phyloP scores from a whole-genome alignment of 2,113 vertebrate species.

The Malaclemys terrapin region DNA sequence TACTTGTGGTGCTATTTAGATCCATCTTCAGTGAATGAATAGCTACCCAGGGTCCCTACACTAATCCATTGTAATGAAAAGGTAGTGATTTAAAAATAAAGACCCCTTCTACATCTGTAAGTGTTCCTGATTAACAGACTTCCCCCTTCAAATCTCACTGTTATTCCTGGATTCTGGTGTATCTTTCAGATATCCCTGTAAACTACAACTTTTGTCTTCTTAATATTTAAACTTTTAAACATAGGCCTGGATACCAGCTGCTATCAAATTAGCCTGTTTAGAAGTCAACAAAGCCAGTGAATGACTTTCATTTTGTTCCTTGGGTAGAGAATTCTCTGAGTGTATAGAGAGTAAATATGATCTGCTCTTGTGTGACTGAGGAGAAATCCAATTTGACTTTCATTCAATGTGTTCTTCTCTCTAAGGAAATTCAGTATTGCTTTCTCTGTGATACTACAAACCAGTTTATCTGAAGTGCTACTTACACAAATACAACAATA shows the following conservation, averaged over 20 bases:
- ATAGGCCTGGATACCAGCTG: constrained; percentile 50
- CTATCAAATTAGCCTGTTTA: constrained; percentile 45
- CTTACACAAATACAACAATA: background rate
- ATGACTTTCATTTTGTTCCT: constrained; percentile 52
- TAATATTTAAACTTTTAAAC: constrained; percentile 23
- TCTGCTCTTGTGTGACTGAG: constrained; percentile 56
- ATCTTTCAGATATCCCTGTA: background rate
- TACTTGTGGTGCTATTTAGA: rapidly evolving
- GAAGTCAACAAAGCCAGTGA: constrained; percentile 59
- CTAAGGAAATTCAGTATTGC: constrained; percentile 74
- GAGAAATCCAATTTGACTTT: constrained; percentile 74
- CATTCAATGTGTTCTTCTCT: constrained; percentile 67
- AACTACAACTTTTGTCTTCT: constrained; percentile 1
- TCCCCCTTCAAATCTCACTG: background rate
- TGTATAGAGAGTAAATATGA: constrained; percentile 53
- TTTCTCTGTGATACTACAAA: constrained; percentile 46
- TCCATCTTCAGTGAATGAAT: background rate
- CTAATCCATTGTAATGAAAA: rapidly evolving
- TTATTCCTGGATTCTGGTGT: background rate
- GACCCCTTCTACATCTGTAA: background rate
- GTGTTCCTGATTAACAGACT: rapidly evolving
- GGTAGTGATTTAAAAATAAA: background rate
- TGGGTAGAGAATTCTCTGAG: constrained; percentile 31
- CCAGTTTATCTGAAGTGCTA: constrained; percentile 27
- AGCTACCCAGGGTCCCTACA: background rate